Evolutionary conservation across 2,888 invertebrate genomes (phyloP).

Genomic region (Ennomos fuscantarius): DNA sequence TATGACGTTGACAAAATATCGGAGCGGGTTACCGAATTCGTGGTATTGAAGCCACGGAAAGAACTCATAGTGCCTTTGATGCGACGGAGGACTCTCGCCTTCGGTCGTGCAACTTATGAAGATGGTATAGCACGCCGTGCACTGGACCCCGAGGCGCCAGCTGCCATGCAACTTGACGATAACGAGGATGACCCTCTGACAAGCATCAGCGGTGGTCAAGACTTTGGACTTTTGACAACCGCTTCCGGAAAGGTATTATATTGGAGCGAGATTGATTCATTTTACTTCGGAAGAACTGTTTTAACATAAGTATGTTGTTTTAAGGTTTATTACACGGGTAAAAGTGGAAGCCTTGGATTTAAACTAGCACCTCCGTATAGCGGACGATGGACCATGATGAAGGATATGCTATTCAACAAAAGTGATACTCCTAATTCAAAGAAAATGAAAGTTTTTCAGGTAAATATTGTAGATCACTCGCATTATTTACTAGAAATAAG

Average conservation of each 20-base stretch:
- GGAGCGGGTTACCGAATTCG: constrained; percentile 54
- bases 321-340: constrained; percentile 93
- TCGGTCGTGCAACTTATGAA: constrained; percentile 74
- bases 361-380: constrained; percentile 85
- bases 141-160: constrained; percentile 76
- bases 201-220: constrained; percentile 93
- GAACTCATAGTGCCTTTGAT: constrained; percentile 70
- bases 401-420: constrained; percentile 74
- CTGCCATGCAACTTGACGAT: constrained; percentile 84
- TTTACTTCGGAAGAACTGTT: not conserved
- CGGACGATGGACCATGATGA: constrained; percentile 87
- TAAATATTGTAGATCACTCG: constrained; percentile 32
- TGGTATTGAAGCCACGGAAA: constrained; percentile 57
- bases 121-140: constrained; percentile 61
- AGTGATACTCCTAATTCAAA: constrained; percentile 66
- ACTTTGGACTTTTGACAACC: constrained; percentile 94
- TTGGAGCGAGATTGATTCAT: constrained; percentile 22
- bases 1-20: constrained; percentile 62
- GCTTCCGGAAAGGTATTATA: constrained; percentile 90
- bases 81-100: constrained; percentile 66
- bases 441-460: constrained; percentile 71
- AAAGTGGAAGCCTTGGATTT: constrained; percentile 93
- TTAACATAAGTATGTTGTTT: not conserved
- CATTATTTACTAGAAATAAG: too few species aligned
- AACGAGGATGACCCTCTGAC: constrained; percentile 92